Percentiles rank a stretch among this genome's conserved stretches.
phyloP scores from a whole-genome alignment of 2,113 vertebrate genomes.

The Setophaga kirtlandii region DNA sequence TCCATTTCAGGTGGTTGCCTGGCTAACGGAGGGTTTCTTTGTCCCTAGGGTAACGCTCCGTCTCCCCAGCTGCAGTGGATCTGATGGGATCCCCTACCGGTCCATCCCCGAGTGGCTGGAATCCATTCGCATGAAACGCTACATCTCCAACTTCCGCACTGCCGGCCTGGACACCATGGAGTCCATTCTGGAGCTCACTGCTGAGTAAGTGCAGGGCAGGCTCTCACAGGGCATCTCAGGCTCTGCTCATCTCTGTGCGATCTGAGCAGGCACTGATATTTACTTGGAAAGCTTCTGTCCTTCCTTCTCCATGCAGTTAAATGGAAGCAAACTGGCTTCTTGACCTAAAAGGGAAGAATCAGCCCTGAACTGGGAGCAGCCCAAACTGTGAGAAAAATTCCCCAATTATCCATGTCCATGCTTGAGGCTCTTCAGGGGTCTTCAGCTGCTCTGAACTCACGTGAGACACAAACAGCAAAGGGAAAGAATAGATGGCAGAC shows the following conservation, averaged over 20 bases:
- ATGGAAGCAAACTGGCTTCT: not conserved
- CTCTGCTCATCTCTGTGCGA: not conserved
- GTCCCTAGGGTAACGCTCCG: conserved; percentile 73
- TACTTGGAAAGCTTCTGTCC: not conserved
- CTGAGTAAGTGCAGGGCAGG: conserved; percentile 66
- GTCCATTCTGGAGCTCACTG: conserved; percentile 77
- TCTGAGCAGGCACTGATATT: not conserved
- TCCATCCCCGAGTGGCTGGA: conserved; percentile 79
- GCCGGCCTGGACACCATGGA: conserved; percentile 81
- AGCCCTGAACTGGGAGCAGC: not conserved
- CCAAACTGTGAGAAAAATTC: not conserved
- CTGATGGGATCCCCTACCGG: conserved; percentile 77
- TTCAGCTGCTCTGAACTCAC: not conserved
- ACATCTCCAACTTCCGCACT: conserved; percentile 76
- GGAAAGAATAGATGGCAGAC: not conserved
- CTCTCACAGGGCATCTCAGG: not conserved
- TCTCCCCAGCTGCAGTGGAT: conserved; percentile 79
- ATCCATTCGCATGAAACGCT: conserved; percentile 82
- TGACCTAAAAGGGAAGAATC: not conserved
- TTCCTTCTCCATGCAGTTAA: not conserved
- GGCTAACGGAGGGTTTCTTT: not conserved
- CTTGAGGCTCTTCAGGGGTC: not conserved
- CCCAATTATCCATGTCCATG: not conserved
- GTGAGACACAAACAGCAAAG: not conserved
- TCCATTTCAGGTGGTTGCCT: not conserved